Base-by-base conservation (phyloP, 2,888 invertebrate genomes). In the Tubulanus polymorphus region DNA sequence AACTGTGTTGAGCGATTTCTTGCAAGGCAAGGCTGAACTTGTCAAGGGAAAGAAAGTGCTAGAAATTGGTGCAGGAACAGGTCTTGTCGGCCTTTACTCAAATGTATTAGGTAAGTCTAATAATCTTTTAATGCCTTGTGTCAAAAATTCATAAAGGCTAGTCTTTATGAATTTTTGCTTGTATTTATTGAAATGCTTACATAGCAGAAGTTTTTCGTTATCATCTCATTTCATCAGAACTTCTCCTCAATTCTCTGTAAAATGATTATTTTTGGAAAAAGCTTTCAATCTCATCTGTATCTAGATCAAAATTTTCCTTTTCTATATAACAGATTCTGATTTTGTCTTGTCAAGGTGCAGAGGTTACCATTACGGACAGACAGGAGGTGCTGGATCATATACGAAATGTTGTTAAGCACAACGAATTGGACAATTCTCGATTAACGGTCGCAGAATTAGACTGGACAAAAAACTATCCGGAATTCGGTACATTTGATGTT, bases 21-120 rank as follows among this genome's bases (percentile, higher is more conserved):
- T 76, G 28, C 65, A 68, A 30, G 45, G 60, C 28, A 59, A 71
- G 50, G 48, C 60, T 18, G 54, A 67, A n/a, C 30, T 69, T 18
- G 60, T 75, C 5, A 49, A 54, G 41, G 65, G 59, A 3, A 71
- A 70, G 50, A 58, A 35, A n/a, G 66, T 76, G 3, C 58, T 78
- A 37, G 78, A 78, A 56, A 69, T 78, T 3, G 78, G 78, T 41
- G 71, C 78, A 23, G 78, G 78, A 8, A 75, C 76, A 15, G 78
- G 78, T 10, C 56, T 77, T 26, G 71, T 70, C 18, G 76, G 77
- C 30, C 70, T 78, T 37, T 69, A 73, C 3, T 70, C 73, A 15
- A 67, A 71, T 25, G 49, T 71, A 8, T 51, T 73, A 47, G 78
- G 78, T 75, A 63, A 56, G 35, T 41, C 12, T 18, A 15, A 26